These are phyloP conservation scores for Luperina testacea DNA, from an alignment of 2,888 invertebrate species.

Conservation along the genomic window DNA sequence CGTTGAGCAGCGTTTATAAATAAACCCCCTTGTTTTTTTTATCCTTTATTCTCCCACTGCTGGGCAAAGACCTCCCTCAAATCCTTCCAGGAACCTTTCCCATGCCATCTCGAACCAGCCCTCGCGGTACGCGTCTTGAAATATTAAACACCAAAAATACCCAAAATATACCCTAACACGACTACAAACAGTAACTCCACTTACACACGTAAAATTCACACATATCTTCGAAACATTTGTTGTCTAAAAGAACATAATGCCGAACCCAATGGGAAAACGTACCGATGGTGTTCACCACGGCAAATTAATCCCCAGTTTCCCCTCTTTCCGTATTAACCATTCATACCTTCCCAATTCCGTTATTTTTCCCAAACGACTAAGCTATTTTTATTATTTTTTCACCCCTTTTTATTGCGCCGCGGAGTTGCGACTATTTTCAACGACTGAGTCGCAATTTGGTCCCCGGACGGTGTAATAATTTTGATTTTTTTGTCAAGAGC, in stretches of 20 bases:
- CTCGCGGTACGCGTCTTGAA: not conserved
- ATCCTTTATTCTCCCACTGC: too few species aligned
- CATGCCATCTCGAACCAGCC: too few species aligned
- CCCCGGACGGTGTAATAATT: conserved; percentile 32
- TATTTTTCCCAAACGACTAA: conserved; percentile 78
- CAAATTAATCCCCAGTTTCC: conserved; percentile 81
- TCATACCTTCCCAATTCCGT: conserved; percentile 84
- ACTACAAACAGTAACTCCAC: conserved; percentile 33
- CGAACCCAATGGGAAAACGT: conserved; percentile 73
- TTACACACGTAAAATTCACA: conserved; percentile 44
- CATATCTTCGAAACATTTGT: conserved; percentile 60
- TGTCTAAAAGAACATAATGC: conserved; percentile 61
- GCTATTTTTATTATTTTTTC: conserved; percentile 72
- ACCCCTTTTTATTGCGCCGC: conserved; percentile 30
- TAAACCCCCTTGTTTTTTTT: not conserved
- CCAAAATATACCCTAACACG: conserved; percentile 12
- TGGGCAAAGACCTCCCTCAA: too few species aligned
- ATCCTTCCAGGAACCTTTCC: too few species aligned
- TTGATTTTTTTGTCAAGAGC: conserved; percentile 48
- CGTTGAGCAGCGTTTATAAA: not conserved
- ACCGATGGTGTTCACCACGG: conserved; percentile 70
- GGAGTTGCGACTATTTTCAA: conserved; percentile 56
- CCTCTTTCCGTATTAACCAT: conserved; percentile 84
- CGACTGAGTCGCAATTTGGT: conserved; percentile 59
- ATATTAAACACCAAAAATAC: conserved; percentile 19